phyloP scores from a whole-genome alignment of 1,140 invertebrate species.

The Aethina tumida region DNA sequence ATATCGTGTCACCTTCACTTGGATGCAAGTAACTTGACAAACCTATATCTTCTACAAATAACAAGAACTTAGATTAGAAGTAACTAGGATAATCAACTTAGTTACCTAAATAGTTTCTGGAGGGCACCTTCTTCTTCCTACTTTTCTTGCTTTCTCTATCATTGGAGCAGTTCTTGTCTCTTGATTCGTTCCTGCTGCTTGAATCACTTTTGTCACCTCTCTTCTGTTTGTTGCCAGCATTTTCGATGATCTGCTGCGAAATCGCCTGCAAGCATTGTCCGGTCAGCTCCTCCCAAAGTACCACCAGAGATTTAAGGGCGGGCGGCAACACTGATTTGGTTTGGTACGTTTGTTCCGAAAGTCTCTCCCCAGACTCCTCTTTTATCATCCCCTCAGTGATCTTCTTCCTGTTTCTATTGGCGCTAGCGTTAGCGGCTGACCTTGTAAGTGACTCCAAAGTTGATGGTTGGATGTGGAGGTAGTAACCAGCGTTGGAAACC shows the following conservation, averaged over 20 bases:
- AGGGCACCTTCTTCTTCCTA: conserved; percentile 45
- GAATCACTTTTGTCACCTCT: conserved; percentile 36
- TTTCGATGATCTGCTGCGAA: conserved; percentile 42
- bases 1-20: conserved; percentile 49
- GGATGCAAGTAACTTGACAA: conserved; percentile 25
- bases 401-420: conserved; percentile 51
- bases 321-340: conserved; percentile 70
- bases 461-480: conserved; percentile 67
- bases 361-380: conserved; percentile 39
- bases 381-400: conserved; percentile 43
- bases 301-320: conserved; percentile 70
- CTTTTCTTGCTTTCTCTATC: conserved; percentile 44
- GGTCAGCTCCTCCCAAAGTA: conserved; percentile 84
- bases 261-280: conserved; percentile 56
- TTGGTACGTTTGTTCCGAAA: conserved; percentile 35
- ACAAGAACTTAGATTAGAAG: not conserved
- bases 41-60: conserved; percentile 25
- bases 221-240: conserved; percentile 38
- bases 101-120: conserved; percentile 36
- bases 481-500: conserved; percentile 64
- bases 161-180: conserved; percentile 38
- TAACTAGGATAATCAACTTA: conserved; percentile 1
- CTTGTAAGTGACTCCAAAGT: conserved; percentile 65
- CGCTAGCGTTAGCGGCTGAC: conserved; percentile 62
- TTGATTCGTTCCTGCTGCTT: conserved; percentile 29